Conservation (phyloP, 2,888 invertebrate species). For the Sphecodes monilicornis region DNA sequence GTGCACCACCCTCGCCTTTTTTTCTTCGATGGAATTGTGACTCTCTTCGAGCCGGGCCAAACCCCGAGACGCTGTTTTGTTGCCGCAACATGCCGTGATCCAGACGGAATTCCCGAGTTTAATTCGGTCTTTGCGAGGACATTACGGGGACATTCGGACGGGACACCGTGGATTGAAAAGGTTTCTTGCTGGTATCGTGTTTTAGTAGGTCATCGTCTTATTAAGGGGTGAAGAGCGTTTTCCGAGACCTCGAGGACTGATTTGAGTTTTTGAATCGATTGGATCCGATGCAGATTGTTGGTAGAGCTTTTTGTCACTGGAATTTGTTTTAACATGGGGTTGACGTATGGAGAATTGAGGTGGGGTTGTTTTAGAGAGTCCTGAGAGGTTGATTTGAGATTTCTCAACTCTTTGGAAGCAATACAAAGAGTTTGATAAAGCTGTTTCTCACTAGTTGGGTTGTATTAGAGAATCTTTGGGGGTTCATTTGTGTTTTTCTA, state of each 20-base stretch:
- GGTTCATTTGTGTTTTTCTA: too few species aligned
- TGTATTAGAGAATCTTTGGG: too few species aligned
- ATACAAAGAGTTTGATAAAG: too few species aligned
- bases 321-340: too few species aligned
- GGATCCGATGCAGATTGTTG: too few species aligned
- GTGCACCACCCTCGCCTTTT: not conserved
- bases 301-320: too few species aligned
- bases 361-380: too few species aligned
- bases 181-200: not conserved
- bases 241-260: not conserved
- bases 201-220: not conserved
- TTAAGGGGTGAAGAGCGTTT: not conserved
- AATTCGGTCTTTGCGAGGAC: not conserved
- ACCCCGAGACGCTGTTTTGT: not conserved
- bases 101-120: not conserved
- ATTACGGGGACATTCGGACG: too few species aligned
- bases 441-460: too few species aligned
- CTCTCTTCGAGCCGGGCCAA: slow-evolving; percentile 1
- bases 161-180: not conserved
- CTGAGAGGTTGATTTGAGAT: too few species aligned
- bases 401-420: too few species aligned
- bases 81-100: not conserved
- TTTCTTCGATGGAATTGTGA: not conserved
- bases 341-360: too few species aligned
- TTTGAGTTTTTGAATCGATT: not conserved